phyloP scores from a whole-genome alignment of 2,888 invertebrate species.

The Philhelius pedissequus region DNA sequence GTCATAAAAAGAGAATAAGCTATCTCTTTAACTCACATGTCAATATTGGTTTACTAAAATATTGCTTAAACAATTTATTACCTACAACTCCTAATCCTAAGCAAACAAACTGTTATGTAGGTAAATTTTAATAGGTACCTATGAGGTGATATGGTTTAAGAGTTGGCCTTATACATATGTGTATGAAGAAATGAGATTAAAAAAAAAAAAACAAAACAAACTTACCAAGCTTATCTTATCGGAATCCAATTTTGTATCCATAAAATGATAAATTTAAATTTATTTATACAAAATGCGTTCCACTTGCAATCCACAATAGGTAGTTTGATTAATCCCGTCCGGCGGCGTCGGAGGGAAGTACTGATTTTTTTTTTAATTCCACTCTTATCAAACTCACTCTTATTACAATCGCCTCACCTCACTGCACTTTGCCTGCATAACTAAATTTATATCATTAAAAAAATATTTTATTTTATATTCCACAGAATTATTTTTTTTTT shows the following conservation, averaged over 20 bases:
- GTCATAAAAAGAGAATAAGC: neutral
- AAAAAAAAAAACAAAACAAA: neutral
- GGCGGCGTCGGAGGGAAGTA: too few species aligned
- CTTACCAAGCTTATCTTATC: slow-evolving; percentile 47
- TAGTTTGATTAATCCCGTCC: too few species aligned
- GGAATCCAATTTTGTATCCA: slow-evolving; percentile 45
- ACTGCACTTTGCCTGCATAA: neutral
- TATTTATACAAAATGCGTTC: neutral
- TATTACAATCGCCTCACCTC: neutral
- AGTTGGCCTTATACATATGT: too few species aligned
- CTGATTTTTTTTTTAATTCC: neutral
- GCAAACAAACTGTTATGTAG: neutral
- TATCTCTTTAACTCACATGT: neutral
- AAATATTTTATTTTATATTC: too few species aligned
- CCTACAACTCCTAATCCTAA: too few species aligned
- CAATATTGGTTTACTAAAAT: neutral
- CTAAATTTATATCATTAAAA: neutral
- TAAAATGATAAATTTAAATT: slow-evolving; percentile 35
- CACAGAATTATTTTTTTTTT: too few species aligned
- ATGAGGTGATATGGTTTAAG: neutral
- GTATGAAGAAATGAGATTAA: neutral
- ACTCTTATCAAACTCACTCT: neutral
- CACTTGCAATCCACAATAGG: neutral
- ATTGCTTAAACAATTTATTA: slow-evolving; percentile 33
- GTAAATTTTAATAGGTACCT: too few species aligned